These are phyloP conservation scores for Sinodicranocentrus sp. DNA, from an alignment of 2,888 invertebrate genomes.

Conservation along the genomic window DNA sequence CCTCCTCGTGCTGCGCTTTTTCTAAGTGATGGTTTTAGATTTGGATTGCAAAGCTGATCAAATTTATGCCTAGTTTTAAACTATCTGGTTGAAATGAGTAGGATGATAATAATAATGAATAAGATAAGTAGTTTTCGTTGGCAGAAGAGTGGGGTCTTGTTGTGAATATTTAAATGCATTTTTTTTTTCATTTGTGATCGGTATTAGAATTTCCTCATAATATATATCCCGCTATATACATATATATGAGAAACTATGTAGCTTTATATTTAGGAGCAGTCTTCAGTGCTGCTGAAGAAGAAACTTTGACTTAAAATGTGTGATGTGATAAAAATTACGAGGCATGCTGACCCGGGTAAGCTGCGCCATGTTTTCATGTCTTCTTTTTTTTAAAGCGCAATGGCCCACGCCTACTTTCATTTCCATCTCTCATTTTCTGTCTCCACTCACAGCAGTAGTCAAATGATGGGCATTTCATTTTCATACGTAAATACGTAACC, in stretches of 20 bases:
- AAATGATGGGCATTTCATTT: conserved; percentile 70
- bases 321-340: conserved; percentile 64
- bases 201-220: neutral
- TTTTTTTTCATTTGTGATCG: conserved; percentile 24
- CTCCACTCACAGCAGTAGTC: conserved; percentile 70
- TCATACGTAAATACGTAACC: conserved; percentile 63
- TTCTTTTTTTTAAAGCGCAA: conserved; percentile 27
- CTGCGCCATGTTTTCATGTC: conserved; percentile 38
- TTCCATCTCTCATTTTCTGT: conserved; percentile 68
- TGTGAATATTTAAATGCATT: conserved; percentile 63
- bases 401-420: conserved; percentile 70
- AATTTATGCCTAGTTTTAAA: conserved; percentile 25
- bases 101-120: conserved; percentile 53
- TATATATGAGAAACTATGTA: conserved; percentile 23
- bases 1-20: too few species aligned
- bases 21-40: too few species aligned
- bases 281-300: conserved; percentile 53
- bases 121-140: conserved; percentile 52
- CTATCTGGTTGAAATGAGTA: conserved; percentile 34
- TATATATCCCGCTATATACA: neutral
- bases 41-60: too few species aligned
- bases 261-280: conserved; percentile 2
- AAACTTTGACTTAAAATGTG: conserved; percentile 37
- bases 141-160: conserved; percentile 46
- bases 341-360: conserved; percentile 44